Percentiles rank a stretch among this genome's conserved stretches.
Conservation (phyloP, 2,113 vertebrate genomes). For the Trogon surrucura region DNA sequence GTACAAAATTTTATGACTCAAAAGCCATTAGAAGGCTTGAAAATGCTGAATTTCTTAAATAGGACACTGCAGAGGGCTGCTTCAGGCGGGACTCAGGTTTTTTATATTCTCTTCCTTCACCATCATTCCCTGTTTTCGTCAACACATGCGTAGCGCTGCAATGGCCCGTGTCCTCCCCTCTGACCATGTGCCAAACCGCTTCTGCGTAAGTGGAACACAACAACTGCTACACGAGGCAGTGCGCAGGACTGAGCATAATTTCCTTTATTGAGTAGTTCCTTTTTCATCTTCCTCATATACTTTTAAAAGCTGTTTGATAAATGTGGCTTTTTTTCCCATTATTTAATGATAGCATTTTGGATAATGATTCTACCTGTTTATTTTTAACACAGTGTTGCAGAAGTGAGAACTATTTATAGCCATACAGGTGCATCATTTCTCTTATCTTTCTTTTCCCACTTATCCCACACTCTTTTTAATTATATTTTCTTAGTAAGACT, state of each 20-base stretch:
- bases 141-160: not conserved
- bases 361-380: not conserved
- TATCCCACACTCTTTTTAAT: not conserved
- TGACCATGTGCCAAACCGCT: rapidly evolving
- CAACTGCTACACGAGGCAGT: not conserved
- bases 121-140: not conserved
- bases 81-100: not conserved
- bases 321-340: not conserved
- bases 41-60: not conserved
- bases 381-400: not conserved
- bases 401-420: not conserved
- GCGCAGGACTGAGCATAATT: not conserved
- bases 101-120: not conserved
- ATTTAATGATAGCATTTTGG: not conserved
- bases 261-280: not conserved
- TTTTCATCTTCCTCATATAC: not conserved
- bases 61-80: not conserved
- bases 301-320: not conserved
- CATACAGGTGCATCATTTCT: not conserved
- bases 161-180: not conserved
- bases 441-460: not conserved
- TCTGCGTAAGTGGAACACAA: rapidly evolving
- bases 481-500: not conserved
- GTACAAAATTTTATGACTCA: not conserved
- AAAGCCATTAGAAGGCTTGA: not conserved